Evolutionary conservation across 2,888 invertebrate genomes (phyloP), one percentile per base, ranked within the genome.

Genomic region (Alcis repandata): DNA sequence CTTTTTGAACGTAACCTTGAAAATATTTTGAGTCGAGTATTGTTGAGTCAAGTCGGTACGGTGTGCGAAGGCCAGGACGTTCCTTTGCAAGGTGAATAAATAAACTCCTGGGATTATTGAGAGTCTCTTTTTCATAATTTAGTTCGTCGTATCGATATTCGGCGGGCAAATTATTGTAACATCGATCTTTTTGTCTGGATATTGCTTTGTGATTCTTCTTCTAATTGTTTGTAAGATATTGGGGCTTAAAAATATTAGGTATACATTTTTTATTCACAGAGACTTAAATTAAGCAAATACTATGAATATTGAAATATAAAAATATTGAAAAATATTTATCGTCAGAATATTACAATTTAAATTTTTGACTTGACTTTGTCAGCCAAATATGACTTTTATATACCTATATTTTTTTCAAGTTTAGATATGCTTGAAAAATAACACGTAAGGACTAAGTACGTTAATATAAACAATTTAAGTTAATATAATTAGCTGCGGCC

Each of bases 91-190:
- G 56, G 56, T 56, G 56, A 57, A 63, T 63, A 57, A 63, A 63
- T 63, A 59, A 63, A 36, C 53, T 40, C 54, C 13, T 41, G 54
- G 48, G 38, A 56, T 56, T 41, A 56, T 62, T 41, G 45, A 4
- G 32, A 56, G 54, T 62, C 56, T 48, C 52, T 63, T 49, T 56
- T 48, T 33, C 46, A 48, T 59, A 63, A 59, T 63, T 63, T 46
- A 41, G 32, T 59, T 32, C 33, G 40, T 45, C 32, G 57, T 52
- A 19, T 33, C 43, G 41, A 43, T 63, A 52, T 51, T 63, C 38
- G 36, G n/a, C 36, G 43, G 38, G 22, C 22, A 40, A 57, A 51
- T 51, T 62, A 51, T 58, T 56, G 32, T 45, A 36, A 45, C 20
- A 45, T 56, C 36, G 56, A 20, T 45, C 20, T n/a, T 15, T 45